Evolutionary conservation across 2,113 vertebrate genomes (phyloP).

Genomic region (Gasterosteus nipponicus): DNA sequence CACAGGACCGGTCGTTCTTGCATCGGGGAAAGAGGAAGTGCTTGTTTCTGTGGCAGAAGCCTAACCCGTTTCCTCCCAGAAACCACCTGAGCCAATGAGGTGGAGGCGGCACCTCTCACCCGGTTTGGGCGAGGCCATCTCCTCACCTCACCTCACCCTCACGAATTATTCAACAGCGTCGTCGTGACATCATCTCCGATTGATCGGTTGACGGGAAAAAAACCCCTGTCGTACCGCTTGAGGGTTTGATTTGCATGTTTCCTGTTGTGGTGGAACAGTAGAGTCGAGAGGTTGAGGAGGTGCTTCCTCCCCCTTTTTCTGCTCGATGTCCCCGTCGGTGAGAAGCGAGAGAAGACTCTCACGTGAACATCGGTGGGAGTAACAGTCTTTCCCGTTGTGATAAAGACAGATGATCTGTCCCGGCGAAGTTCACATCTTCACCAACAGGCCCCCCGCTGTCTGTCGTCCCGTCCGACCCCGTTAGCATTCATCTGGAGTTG

Average conservation of each 20-base stretch:
- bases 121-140: background rate
- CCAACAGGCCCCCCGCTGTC: too few relatives aligned
- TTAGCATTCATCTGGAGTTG: too few relatives aligned
- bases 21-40: slow-evolving; percentile 46
- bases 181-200: slow-evolving; percentile 9
- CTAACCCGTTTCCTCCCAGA: slow-evolving; percentile 34
- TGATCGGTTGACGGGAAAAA: background rate
- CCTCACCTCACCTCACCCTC: slow-evolving; percentile 24
- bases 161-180: slow-evolving; percentile 34
- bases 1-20: slow-evolving; percentile 4
- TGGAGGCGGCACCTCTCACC: slow-evolving; percentile 26
- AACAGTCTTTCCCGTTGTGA: background rate
- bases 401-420: background rate
- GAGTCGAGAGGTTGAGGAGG: background rate
- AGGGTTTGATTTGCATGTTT: slow-evolving; percentile 29
- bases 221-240: background rate
- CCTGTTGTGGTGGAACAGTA: slow-evolving; percentile 17
- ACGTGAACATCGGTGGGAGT: background rate
- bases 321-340: background rate
- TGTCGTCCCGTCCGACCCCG: too few relatives aligned
- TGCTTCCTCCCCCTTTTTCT: slow-evolving; percentile 28
- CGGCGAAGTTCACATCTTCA: background rate
- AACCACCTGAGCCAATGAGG: slow-evolving; percentile 27
- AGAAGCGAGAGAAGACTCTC: background rate
- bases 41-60: background rate